Evolutionary conservation across 1,140 invertebrate genomes (phyloP), one percentile per base, ranked within the genome.

Genomic region (Psilanteris sp.): DNA sequence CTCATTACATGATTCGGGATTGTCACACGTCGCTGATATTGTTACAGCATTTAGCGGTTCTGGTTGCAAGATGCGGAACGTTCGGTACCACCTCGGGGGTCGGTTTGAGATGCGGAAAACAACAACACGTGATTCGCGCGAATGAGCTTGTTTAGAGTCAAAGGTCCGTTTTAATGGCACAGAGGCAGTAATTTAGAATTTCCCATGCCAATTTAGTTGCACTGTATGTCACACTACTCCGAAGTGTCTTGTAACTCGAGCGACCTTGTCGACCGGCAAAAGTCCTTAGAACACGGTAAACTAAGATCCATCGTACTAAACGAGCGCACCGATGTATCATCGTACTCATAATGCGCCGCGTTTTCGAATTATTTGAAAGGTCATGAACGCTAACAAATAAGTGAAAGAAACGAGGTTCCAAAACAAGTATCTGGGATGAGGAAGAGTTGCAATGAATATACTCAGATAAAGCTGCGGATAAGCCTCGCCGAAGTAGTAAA

Each of bases 401-500:
- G n/a, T 14, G n/a, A n/a, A 14, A 31, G 8, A n/a, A 4, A 16
- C 6, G 15, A 9, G 18, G 9, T 6, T 6, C 1, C 16, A 7
- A 4, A 13, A 43, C 15, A 48, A 36, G n/a, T 9, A 34, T 50
- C 31, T 41, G 52, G 55, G 29, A 61, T 37, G 57, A 62, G 44
- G 57, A 62, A 61, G 57, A 46, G 18, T 14, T 14, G 27, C n/a
- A 61, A 48, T 39, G 24, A 26, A 32, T 15, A 9, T 4, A n/a
- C n/a, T n/a, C 34, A 39, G 50, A 55, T 27, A 24, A 9, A 39
- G 10, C 4, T n/a, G 31, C 22, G 55, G 43, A 37, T 31, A 37
- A 46, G 27, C 13, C 10, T 11, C 9, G 27, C 3, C 57, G 20
- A 31, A 52, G 34, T 64, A 11, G 36, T 41, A 52, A 43, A 52